These are phyloP conservation scores for Agrotis ipsilon DNA, from an alignment of 2,888 invertebrate genomes.

Conservation along the genomic window DNA sequence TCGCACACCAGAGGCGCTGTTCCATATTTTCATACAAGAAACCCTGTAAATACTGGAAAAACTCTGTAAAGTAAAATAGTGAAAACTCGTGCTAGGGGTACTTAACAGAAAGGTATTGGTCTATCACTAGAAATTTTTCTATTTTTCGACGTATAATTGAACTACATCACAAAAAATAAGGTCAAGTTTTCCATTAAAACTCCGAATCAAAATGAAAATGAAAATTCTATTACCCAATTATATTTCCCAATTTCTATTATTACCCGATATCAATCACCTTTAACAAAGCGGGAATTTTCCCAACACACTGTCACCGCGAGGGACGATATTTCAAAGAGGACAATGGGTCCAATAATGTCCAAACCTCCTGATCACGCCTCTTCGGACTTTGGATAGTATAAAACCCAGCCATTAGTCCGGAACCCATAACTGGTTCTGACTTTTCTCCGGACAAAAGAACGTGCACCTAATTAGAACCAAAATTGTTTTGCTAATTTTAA, in stretches of 20 bases:
- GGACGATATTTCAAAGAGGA: conserved; percentile 63
- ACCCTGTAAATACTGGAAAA: too few relatives aligned
- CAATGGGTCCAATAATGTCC: conserved; percentile 56
- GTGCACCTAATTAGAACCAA: conserved; percentile 50
- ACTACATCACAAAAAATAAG: not conserved
- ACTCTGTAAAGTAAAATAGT: too few relatives aligned
- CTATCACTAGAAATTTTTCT: too few relatives aligned
- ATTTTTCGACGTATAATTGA: not conserved
- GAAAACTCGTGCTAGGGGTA: too few relatives aligned
- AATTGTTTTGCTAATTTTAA: conserved; percentile 32
- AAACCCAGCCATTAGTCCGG: conserved; percentile 38
- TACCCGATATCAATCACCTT: conserved; percentile 56
- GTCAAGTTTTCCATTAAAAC: conserved; percentile 3
- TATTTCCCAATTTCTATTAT: conserved; percentile 41
- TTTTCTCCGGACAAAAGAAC: conserved; percentile 58
- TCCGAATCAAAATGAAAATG: conserved; percentile 33
- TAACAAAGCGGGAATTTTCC: conserved; percentile 62
- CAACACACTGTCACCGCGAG: conserved; percentile 60
- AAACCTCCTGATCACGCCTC: conserved; percentile 58
- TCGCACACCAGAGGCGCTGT: too few relatives aligned
- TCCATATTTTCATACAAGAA: too few relatives aligned
- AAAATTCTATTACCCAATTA: conserved; percentile 46
- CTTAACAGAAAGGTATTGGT: not conserved
- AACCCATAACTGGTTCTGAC: conserved; percentile 63
- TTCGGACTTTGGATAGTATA: conserved; percentile 51